Evolutionary conservation across 2,113 vertebrate genomes (phyloP), one percentile per base, ranked within the genome.

Genomic region (Chascanopsetta lugubris): DNA sequence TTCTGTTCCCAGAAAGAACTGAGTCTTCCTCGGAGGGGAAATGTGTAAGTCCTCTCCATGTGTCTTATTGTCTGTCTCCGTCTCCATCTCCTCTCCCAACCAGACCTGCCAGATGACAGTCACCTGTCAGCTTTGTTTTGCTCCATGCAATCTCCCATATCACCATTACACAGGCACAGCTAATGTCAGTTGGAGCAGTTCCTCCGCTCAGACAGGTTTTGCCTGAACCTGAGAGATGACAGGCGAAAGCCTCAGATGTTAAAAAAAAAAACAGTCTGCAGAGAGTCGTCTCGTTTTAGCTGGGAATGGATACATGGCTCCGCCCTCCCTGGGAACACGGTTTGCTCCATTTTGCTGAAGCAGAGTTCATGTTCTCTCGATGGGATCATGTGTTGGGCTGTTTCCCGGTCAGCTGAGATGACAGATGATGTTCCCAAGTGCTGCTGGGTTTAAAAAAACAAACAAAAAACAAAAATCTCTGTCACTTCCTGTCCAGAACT

Each of bases 1-100:
- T 85, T 42, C 75, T 85, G 56, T 0, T 93, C 93, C 45, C 88
- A 97, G 96, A 98, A 98, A 85, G 96, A 97, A 85, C 88, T 98
- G 89, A 98, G 96, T 85, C 92, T 98, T 86, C 96, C 96, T 0
- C 94, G 96, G 42, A 93, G 95, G 59, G 95, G 95, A 80, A 93
- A 94, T 68, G 84, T 94, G 96, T 98, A 89, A 98, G 96, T 97
- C 75, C 63, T 17, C 29, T 20, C 29, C 38, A 10, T 55, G 27
- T 43, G 11, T 25, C 22, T 25, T 21, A 30, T 12, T 55, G n/a
- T 59, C 27, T 26, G 3, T 30, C 38, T 56, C 24, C 20, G 1
- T 24, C 30, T 30, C 30, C 45, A 46, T 18, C 20, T 24, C 27
- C 20, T 34, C 20, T 10, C 30, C 36, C 68, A 74, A 85, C 65